These are phyloP conservation scores for Sakesphorus luctuosus DNA, from an alignment of 2,113 vertebrate genomes.

Conservation along the genomic window DNA sequence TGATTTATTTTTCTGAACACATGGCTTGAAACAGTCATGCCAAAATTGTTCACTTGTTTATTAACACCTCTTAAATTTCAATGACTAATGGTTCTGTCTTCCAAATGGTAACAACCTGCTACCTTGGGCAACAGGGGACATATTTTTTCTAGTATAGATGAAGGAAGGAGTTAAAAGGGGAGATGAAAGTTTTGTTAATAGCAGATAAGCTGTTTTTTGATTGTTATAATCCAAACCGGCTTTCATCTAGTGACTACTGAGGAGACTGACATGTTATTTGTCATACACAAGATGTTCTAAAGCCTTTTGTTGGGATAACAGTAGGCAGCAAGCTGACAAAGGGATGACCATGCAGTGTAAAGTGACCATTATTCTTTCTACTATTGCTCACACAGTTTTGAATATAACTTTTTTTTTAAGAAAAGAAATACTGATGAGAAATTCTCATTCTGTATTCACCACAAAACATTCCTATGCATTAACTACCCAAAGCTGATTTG, in stretches of 20 bases:
- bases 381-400: background rate
- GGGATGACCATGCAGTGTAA: background rate
- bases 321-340: background rate
- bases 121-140: background rate
- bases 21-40: background rate
- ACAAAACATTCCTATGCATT: background rate
- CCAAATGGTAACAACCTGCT: background rate
- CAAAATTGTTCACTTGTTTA: background rate
- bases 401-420: background rate
- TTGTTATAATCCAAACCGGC: background rate
- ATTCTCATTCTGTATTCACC: background rate
- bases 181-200: background rate
- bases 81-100: background rate
- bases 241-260: background rate
- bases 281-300: background rate
- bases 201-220: background rate
- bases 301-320: constrained; percentile 9
- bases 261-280: background rate
- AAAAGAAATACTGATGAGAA: background rate
- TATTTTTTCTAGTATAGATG: background rate
- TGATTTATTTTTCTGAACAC: background rate
- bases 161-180: background rate
- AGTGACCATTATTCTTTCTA: background rate
- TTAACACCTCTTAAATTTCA: background rate
- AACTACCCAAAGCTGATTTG: background rate